Evolutionary conservation across 2,113 vertebrate species (phyloP).

Genomic region (Calypte anna): DNA sequence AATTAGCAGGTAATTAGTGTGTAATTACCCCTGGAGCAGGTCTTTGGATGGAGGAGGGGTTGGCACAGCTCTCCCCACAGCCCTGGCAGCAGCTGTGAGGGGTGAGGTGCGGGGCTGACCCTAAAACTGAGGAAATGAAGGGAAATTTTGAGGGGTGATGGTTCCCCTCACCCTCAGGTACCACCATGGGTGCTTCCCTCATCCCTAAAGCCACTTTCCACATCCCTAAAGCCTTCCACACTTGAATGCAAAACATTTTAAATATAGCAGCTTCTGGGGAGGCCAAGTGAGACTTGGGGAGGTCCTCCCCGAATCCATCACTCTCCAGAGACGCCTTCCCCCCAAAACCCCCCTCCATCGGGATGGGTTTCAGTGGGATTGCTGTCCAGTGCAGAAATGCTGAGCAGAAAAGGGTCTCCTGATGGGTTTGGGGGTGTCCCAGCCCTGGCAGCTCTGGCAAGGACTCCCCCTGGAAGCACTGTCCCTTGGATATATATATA

Average conservation of each 20-base stretch:
- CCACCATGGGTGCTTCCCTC: fast-evolving
- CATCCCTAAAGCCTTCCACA: background rate
- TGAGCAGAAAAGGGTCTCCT: background rate
- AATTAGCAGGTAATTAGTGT: background rate
- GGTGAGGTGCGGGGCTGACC: background rate
- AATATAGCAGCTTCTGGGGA: background rate
- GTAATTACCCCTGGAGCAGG: background rate
- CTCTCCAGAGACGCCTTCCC: too few species aligned
- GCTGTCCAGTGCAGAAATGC: too few species aligned
- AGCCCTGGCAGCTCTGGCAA: background rate
- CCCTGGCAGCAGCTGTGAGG: background rate
- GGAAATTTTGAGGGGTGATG: too few species aligned
- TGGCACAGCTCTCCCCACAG: too few species aligned
- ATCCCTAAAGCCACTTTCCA: too few species aligned
- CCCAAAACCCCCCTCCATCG: background rate
- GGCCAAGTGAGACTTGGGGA: fast-evolving
- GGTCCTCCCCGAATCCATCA: background rate
- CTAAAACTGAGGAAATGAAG: too few species aligned
- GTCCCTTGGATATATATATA: fast-evolving
- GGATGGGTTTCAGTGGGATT: too few species aligned
- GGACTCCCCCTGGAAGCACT: background rate
- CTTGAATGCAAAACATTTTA: too few species aligned
- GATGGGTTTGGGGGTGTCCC: background rate
- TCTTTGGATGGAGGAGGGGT: background rate
- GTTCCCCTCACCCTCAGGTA: background rate